Conservation (phyloP, 2,113 vertebrate genomes). For the Globicephala melas region DNA sequence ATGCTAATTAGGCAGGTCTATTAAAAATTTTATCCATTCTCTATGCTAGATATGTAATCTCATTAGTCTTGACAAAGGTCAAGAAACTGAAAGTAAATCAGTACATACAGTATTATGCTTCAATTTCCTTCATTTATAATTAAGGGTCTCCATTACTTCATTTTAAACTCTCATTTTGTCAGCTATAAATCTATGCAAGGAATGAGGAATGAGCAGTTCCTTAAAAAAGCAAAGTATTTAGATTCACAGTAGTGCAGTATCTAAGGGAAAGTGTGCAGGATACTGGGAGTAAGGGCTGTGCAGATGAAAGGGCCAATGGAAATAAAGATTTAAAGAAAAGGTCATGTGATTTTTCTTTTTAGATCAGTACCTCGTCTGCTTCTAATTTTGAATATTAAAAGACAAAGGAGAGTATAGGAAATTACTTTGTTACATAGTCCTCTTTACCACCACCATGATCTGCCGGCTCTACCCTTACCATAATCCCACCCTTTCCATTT, state of each 20-base stretch:
- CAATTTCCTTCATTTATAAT: conserved; percentile 59
- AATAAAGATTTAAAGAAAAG: conserved; percentile 17
- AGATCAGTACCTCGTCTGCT: neutral
- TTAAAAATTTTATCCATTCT: conserved; percentile 40
- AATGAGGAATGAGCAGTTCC: conserved; percentile 6
- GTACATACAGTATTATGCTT: conserved; percentile 36
- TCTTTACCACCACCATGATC: neutral
- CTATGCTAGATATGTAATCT: conserved; percentile 37
- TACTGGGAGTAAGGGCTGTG: neutral
- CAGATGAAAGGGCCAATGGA: neutral
- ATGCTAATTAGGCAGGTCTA: conserved; percentile 27
- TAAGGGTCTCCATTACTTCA: conserved; percentile 20
- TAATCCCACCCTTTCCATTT: neutral
- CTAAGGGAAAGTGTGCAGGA: neutral
- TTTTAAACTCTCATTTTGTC: conserved; percentile 48
- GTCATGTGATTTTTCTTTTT: neutral
- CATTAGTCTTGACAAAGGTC: conserved; percentile 64
- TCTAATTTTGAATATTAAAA: conserved; percentile 26
- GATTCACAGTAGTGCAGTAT: neutral
- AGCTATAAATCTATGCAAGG: conserved; percentile 29
- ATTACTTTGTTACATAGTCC: neutral
- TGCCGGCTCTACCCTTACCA: neutral
- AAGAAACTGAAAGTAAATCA: conserved; percentile 61
- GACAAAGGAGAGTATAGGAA: neutral
- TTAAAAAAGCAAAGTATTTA: conserved; percentile 39